A percentile compares a stretch with the other conserved stretches of the same genome.
Evolutionary conservation across 2,888 invertebrate species (phyloP).

Genomic region (Diaperis boleti): DNA sequence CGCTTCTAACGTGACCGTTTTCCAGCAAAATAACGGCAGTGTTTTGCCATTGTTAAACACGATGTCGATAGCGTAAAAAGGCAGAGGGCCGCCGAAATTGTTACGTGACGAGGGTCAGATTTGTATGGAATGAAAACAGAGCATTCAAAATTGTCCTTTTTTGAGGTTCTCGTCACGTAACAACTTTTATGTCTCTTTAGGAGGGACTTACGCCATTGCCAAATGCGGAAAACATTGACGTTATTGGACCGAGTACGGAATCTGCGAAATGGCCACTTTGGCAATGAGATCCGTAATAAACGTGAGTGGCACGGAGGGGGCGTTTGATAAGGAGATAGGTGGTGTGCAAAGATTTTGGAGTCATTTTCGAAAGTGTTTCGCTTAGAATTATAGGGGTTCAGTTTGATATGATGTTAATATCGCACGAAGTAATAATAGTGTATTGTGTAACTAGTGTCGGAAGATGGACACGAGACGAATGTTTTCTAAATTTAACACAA

Average conservation of each 20-base stretch:
- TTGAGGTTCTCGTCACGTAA: conserved; percentile 32
- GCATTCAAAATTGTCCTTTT: conserved; percentile 29
- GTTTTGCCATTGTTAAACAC: conserved; percentile 28
- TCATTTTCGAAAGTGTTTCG: no score
- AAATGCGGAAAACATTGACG: conserved; percentile 5
- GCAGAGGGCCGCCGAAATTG: conserved; percentile 19
- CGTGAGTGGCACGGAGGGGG: no score
- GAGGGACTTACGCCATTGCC: conserved; percentile 12
- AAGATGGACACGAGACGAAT: no score
- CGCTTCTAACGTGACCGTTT: conserved; percentile 10
- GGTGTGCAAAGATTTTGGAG: no score
- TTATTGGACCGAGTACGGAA: not conserved
- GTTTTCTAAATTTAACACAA: no score
- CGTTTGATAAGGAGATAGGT: no score
- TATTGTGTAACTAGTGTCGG: no score
- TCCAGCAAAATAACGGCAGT: conserved; percentile 11
- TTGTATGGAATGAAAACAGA: conserved; percentile 34
- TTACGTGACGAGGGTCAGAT: conserved; percentile 37
- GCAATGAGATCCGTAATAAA: no score
- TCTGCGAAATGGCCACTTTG: no score
- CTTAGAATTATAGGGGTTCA: no score
- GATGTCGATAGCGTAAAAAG: conserved; percentile 33
- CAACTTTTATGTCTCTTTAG: conserved; percentile 23
- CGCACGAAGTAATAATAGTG: no score
- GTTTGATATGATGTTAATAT: no score